Conservation (phyloP, 2,888 invertebrate species). For the Tiliacea citrago region DNA sequence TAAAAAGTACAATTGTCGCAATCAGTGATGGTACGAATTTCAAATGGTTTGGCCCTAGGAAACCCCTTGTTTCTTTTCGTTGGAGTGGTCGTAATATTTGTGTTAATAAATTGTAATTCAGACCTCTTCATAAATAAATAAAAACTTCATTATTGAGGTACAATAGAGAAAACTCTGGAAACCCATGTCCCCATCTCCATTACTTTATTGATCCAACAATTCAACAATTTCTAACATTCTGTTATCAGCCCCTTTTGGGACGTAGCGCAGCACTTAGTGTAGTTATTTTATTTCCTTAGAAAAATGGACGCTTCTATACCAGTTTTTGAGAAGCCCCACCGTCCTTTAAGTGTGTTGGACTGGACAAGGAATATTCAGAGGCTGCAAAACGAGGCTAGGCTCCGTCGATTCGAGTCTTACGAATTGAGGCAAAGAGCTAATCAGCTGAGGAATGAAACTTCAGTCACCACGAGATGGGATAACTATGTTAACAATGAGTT, state of each 20-base stretch:
- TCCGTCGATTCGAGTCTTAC: conserved; percentile 92
- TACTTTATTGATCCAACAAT: conserved; percentile 50
- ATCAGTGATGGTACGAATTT: conserved; percentile 17
- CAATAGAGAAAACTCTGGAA: neutral
- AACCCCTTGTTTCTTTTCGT: neutral
- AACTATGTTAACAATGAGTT: conserved; percentile 94
- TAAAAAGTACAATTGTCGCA: neutral
- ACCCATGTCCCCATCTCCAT: neutral
- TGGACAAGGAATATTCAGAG: conserved; percentile 94
- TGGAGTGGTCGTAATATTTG: neutral
- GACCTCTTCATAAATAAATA: neutral
- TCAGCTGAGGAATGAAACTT: conserved; percentile 94
- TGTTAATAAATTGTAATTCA: neutral
- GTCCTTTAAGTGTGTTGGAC: conserved; percentile 92
- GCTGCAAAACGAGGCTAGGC: conserved; percentile 93
- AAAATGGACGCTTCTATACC: conserved; percentile 86
- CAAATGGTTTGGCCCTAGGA: conserved; percentile 1
- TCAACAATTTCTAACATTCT: neutral
- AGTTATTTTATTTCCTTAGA: conserved; percentile 16
- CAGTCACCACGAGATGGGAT: conserved; percentile 94
- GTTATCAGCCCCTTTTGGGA: neutral
- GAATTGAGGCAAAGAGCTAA: conserved; percentile 93
- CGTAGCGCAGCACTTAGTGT: neutral
- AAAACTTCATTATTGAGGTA: neutral
- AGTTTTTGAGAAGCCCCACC: conserved; percentile 92